A percentile compares a stretch with the other conserved stretches of the same genome.
phyloP scores from a whole-genome alignment of 2,797 vertebrate genomes.

The Sphenodon punctatus region DNA sequence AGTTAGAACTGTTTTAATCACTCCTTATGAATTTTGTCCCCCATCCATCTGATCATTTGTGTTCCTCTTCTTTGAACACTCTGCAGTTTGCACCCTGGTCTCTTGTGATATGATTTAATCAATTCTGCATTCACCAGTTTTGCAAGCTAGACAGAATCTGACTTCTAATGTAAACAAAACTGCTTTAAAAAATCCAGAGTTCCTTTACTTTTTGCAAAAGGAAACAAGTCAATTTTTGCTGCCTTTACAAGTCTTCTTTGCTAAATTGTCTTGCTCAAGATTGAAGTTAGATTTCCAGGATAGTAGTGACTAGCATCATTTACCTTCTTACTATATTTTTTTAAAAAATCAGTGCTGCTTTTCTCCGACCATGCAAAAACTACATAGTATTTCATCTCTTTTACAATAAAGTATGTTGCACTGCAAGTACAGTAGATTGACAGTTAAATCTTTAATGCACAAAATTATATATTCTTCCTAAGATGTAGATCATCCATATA shows the following conservation, averaged over 20 bases:
- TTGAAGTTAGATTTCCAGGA: background rate
- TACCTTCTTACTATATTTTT: background rate
- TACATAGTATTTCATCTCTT: constrained; percentile 3
- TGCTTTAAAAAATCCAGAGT: background rate
- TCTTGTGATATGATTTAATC: constrained; percentile 9
- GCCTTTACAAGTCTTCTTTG: background rate
- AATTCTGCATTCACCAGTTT: constrained; percentile 13
- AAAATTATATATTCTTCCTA: no score
- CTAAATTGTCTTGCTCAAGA: background rate
- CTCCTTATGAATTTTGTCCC: no score
- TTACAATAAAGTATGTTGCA: constrained; percentile 16
- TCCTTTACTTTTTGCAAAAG: constrained; percentile 4
- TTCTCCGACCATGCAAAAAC: background rate
- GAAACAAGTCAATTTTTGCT: background rate
- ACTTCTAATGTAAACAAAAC: background rate
- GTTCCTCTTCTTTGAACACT: no score
- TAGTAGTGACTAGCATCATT: background rate
- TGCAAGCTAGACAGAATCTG: background rate
- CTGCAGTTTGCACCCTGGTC: constrained; percentile 27
- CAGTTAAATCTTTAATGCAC: constrained; percentile 34
- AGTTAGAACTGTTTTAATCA: no score
- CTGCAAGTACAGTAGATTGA: constrained; percentile 8
- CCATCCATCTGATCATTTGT: no score
- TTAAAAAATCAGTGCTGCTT: background rate
- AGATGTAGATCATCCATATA: background rate